Evolutionary conservation across 1,140 invertebrate species (phyloP).

Genomic region (Lutraria rhynchaena): DNA sequence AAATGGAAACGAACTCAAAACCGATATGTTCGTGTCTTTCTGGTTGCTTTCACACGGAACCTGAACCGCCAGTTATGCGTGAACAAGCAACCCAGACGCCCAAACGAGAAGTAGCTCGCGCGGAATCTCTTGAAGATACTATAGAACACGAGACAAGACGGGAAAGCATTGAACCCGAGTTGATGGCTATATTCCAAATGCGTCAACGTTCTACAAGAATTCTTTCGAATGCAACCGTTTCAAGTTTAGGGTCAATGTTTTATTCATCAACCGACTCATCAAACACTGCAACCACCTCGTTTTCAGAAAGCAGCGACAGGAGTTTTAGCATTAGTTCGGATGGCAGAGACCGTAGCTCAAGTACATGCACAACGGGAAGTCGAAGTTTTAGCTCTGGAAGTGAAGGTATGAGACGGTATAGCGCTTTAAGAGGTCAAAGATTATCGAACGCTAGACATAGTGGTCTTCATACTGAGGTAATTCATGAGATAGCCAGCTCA

Average conservation of each 20-base stretch:
- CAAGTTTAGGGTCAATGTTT: conserved; percentile 50
- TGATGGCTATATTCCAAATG: conserved; percentile 55
- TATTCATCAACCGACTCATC: conserved; percentile 55
- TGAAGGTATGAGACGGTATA: conserved; percentile 8
- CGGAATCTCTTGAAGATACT: neutral
- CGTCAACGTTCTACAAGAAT: conserved; percentile 42
- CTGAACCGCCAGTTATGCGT: neutral
- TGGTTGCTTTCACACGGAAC: neutral
- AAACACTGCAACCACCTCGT: conserved; percentile 46
- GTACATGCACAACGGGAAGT: conserved; percentile 24
- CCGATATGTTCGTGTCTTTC: neutral
- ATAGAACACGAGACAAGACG: conserved; percentile 1
- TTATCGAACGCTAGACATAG: conserved; percentile 47
- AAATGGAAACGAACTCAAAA: neutral
- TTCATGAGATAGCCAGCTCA: conserved; percentile 39
- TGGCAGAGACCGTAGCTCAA: conserved; percentile 24
- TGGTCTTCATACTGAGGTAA: conserved; percentile 43
- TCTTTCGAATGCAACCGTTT: conserved; percentile 41
- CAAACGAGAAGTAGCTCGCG: neutral
- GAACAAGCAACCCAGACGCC: conserved; percentile 32
- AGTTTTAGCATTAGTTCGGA: conserved; percentile 49
- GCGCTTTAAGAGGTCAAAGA: conserved; percentile 6
- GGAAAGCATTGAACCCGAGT: conserved; percentile 49
- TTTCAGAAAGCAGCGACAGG: conserved; percentile 48
- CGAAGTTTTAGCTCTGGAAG: conserved; percentile 41